Evolutionary conservation across 2,113 vertebrate genomes (phyloP).

Genomic region (Danionella cerebrum): DNA sequence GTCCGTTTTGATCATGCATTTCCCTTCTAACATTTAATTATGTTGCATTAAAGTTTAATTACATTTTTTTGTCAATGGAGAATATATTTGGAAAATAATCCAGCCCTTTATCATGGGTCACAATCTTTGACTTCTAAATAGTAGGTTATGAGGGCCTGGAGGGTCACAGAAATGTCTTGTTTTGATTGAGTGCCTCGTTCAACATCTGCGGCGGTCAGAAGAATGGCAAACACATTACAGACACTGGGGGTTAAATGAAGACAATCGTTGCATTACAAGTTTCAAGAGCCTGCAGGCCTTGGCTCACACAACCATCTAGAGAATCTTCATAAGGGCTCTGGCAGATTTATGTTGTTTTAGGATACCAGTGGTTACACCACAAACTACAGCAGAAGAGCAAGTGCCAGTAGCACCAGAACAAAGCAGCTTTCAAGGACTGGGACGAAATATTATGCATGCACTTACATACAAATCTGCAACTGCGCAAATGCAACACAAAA

Average conservation of each 20-base stretch:
- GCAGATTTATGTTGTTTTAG: not conserved
- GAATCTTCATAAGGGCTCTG: not conserved
- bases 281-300: not conserved
- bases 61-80: not conserved
- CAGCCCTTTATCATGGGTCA: not conserved
- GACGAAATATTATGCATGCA: no score
- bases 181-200: not conserved
- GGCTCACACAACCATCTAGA: not conserved
- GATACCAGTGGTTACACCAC: not conserved
- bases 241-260: not conserved
- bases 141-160: not conserved
- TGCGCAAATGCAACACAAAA: not conserved
- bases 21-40: not conserved
- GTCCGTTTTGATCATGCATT: not conserved
- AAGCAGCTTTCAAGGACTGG: not conserved
- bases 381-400: not conserved
- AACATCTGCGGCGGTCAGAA: not conserved
- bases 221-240: conserved; percentile 7
- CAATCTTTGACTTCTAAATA: not conserved
- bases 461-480: not conserved
- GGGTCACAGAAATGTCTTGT: not conserved
- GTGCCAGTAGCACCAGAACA: not conserved
- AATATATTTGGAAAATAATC: not conserved
- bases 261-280: not conserved
- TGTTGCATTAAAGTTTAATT: not conserved